These are phyloP conservation scores for Aricia artaxerxes DNA, from an alignment of 2,888 invertebrate genomes.

Conservation along the genomic window DNA sequence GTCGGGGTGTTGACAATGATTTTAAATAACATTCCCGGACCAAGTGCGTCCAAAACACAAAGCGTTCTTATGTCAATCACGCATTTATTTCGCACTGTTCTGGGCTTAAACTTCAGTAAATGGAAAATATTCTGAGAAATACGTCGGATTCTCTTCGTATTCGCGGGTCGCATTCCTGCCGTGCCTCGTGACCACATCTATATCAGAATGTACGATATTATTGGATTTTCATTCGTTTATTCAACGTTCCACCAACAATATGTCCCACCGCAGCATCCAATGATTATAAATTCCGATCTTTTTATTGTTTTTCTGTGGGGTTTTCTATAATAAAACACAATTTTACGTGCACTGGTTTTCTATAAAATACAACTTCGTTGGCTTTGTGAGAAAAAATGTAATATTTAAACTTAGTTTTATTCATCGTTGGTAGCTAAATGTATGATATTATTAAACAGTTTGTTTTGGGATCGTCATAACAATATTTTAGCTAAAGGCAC, in stretches of 20 bases:
- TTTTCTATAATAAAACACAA: not conserved
- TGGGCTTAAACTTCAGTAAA: slow-evolving; percentile 30
- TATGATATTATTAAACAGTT: not conserved
- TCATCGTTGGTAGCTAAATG: not conserved
- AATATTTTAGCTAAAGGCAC: not conserved
- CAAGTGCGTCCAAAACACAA: too few relatives aligned
- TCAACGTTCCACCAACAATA: slow-evolving; percentile 9
- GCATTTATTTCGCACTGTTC: too few relatives aligned
- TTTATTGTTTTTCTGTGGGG: not conserved
- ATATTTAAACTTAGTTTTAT: not conserved
- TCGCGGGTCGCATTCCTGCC: slow-evolving; percentile 35
- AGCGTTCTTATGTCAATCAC: too few relatives aligned
- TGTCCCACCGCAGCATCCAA: slow-evolving; percentile 8
- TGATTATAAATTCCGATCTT: slow-evolving; percentile 22
- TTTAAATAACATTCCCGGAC: too few relatives aligned
- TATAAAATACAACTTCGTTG: not conserved
- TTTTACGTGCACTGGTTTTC: too few relatives aligned
- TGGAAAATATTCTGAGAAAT: slow-evolving; percentile 49
- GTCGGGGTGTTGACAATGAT: too few relatives aligned
- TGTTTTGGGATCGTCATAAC: not conserved
- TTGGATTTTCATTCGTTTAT: slow-evolving; percentile 26
- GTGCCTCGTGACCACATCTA: slow-evolving; percentile 42
- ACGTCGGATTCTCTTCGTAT: slow-evolving; percentile 48
- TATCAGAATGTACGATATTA: slow-evolving; percentile 36
- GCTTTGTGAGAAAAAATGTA: not conserved